Conservation (phyloP, 1,140 invertebrate genomes). For the Drosophila parvula region DNA sequence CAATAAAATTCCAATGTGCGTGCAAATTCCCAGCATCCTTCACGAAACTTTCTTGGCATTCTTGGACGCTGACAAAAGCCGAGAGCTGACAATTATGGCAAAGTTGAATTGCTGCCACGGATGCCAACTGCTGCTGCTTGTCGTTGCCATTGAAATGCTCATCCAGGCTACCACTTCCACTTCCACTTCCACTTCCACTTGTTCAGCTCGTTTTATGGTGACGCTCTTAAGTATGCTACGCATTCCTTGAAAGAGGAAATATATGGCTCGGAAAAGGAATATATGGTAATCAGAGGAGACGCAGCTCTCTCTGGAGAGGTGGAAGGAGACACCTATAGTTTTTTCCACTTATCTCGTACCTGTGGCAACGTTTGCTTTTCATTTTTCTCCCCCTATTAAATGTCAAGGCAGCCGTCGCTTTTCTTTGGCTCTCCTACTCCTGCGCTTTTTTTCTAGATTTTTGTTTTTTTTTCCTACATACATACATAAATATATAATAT, state of each 20-base stretch:
- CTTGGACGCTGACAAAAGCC: conserved; percentile 49
- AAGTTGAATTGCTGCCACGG: conserved; percentile 38
- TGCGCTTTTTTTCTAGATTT: conserved; percentile 12
- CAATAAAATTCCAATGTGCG: conserved; percentile 77
- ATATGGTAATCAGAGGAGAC: conserved; percentile 34
- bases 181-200: no score
- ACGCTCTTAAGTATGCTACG: conserved; percentile 70
- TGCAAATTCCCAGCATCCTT: conserved; percentile 41
- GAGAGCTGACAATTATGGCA: conserved; percentile 63
- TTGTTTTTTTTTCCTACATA: neutral
- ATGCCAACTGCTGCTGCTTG: conserved; percentile 22
- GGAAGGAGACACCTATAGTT: no score
- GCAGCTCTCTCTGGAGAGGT: neutral
- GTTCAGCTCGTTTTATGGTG: conserved; percentile 26
- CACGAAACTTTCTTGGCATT: conserved; percentile 38
- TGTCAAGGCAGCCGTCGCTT: conserved; percentile 65
- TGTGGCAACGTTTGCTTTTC: conserved; percentile 44
- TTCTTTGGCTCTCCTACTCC: conserved; percentile 6
- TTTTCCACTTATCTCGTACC: conserved; percentile 19
- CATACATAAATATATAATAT: no score
- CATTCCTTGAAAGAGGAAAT: conserved; percentile 25
- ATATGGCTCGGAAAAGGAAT: conserved; percentile 31
- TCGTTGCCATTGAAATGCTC: conserved; percentile 26
- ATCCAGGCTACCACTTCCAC: conserved; percentile 9
- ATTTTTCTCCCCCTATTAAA: conserved; percentile 57